Percentiles rank a stretch among this genome's conserved stretches.
These are phyloP conservation scores for Carcharodon carcharias DNA, from an alignment of 2,797 vertebrate genomes.

Conservation along the genomic window DNA sequence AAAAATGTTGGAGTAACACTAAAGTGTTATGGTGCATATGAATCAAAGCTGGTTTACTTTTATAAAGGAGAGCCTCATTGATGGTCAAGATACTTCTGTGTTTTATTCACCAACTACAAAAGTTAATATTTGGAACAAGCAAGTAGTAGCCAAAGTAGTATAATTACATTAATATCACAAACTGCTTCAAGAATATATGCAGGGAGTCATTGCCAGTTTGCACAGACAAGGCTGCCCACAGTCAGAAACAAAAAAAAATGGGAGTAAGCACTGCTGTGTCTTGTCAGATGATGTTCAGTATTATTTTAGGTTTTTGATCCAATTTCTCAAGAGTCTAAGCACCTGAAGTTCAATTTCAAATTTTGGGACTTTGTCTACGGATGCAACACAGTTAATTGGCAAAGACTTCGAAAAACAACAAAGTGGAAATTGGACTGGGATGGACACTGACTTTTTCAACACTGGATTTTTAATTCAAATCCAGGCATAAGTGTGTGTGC, in stretches of 20 bases:
- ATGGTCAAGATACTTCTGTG: background rate
- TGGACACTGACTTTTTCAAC: background rate
- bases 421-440: background rate
- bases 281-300: too few relatives aligned
- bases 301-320: background rate
- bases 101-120: background rate
- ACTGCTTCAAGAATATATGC: background rate
- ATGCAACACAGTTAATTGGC: background rate
- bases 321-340: background rate
- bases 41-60: background rate
- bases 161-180: background rate
- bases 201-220: background rate
- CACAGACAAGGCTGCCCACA: background rate
- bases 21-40: background rate
- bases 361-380: background rate
- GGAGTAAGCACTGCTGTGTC: background rate
- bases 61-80: background rate
- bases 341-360: background rate
- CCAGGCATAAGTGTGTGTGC: background rate
- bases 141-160: background rate
- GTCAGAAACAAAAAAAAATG: background rate
- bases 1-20: background rate
- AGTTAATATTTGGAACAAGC: background rate
- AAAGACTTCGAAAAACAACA: background rate
- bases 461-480: background rate